phyloP scores from a whole-genome alignment of 2,888 invertebrate species.

The Spisula solida region DNA sequence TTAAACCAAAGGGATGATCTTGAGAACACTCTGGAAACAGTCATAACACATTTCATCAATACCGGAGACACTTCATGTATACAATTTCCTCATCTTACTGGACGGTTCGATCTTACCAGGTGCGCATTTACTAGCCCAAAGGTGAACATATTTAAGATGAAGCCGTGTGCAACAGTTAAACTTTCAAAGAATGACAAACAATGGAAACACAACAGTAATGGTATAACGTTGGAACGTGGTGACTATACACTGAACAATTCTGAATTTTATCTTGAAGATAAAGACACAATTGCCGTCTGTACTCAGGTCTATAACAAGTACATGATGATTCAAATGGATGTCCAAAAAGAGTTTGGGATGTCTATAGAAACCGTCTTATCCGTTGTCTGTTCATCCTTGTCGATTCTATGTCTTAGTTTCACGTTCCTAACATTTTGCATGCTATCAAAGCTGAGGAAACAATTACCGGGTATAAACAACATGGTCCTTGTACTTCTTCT shows the following conservation, averaged over 20 bases:
- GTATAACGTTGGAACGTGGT: background rate
- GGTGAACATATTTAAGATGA: background rate
- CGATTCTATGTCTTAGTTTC: slow-evolving; percentile 51
- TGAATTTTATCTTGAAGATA: slow-evolving; percentile 22
- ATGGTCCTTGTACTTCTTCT: slow-evolving; percentile 19
- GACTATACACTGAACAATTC: background rate
- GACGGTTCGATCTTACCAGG: background rate
- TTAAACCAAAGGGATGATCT: background rate
- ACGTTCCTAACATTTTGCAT: background rate
- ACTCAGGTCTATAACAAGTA: background rate
- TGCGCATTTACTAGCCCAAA: background rate
- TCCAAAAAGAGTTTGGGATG: background rate
- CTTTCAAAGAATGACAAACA: background rate
- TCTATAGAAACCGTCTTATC: slow-evolving; percentile 36
- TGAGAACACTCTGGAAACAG: background rate
- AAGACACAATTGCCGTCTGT: slow-evolving; percentile 23
- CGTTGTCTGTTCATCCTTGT: slow-evolving; percentile 38
- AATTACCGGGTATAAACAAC: slow-evolving; percentile 58
- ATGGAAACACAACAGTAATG: background rate
- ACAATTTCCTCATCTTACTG: background rate
- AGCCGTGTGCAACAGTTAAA: background rate
- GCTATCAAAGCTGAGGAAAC: slow-evolving; percentile 46
- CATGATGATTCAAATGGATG: background rate
- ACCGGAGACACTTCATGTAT: background rate
- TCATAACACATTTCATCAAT: background rate